Evolutionary conservation across 2,888 invertebrate species (phyloP).

Genomic region (Campoplex nolae): DNA sequence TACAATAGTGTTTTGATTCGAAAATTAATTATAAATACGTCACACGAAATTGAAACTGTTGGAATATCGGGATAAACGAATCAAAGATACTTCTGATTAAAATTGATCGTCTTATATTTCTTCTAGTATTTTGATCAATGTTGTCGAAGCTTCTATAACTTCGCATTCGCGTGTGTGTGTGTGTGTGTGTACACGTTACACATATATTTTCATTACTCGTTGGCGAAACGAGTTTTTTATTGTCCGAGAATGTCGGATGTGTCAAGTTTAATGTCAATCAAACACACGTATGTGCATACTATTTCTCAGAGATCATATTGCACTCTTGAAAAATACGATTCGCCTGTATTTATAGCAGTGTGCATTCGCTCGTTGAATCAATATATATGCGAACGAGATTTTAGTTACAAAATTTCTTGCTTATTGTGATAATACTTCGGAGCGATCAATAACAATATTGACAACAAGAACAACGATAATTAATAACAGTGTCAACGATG

Average conservation of each 20-base stretch:
- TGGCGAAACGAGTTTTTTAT: conserved; percentile 58
- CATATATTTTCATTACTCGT: conserved; percentile 26
- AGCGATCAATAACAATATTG: neutral
- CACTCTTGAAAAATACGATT: conserved; percentile 4
- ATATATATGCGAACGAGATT: neutral
- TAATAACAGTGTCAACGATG: neutral
- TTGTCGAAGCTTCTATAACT: neutral
- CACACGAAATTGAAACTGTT: neutral
- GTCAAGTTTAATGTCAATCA: conserved; percentile 39
- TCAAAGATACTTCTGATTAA: neutral
- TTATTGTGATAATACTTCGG: neutral
- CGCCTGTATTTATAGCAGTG: neutral
- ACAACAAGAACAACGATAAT: neutral
- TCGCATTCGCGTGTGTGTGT: neutral
- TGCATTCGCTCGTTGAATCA: neutral
- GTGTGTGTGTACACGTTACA: conserved; percentile 1
- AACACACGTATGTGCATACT: neutral
- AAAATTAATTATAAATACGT: neutral
- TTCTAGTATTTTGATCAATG: neutral
- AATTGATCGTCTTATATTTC: conserved; percentile 1
- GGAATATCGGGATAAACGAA: neutral
- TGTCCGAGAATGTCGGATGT: conserved; percentile 32
- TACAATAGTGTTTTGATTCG: neutral
- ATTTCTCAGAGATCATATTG: conserved; percentile 24
- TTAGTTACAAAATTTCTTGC: neutral